Evolutionary conservation across 2,797 vertebrate genomes (phyloP), one percentile per base, ranked within the genome.

Genomic region (Champsocephalus esox): DNA sequence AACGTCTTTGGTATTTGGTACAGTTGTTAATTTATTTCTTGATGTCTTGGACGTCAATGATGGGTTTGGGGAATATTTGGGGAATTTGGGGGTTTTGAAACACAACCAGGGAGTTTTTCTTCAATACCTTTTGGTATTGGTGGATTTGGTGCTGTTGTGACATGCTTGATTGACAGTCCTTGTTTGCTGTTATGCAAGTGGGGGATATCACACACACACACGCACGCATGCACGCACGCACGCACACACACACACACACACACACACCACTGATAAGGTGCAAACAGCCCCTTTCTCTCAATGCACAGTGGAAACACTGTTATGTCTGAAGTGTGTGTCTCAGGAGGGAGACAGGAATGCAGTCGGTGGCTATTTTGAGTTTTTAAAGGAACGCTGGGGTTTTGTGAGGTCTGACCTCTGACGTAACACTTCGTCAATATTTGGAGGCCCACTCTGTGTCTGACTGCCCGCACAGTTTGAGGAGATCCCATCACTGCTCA

Each of bases 321-420:
- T 76, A 46, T 60, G 83, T 86, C 85, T 90, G 54, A 19, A 8
- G 46, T 43, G 57, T 34, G 70, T 46, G 73, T 91, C 85, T 85
- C 62, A 63, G 52, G 73, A 84, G 66, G 3, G 77, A 70, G 66
- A 78, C 73, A 84, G 87, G 85, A 92, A 92, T 91, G 79, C 76
- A 79, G 64, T 55, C 11, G 0, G 24, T 45, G 56, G 73, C 82
- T 89, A 90, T 90, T 92, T 89, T 63, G 44, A 66, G 77, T 57
- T 88, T 81, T 83, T 81, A 88, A 78, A 71, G 77, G 73, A 57
- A 70, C 64, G 11, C 51, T 1, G 17, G 62, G 57, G 77, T 88
- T 91, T 84, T 80, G 73, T 61, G 78, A 84, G 81, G 81, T 69
- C 72, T 81, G 87, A 91, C 85, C 87, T 67, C 41, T 89, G 83